Conservation (phyloP, 2,888 invertebrate species). For the Mesorhabditis spiculigera region DNA sequence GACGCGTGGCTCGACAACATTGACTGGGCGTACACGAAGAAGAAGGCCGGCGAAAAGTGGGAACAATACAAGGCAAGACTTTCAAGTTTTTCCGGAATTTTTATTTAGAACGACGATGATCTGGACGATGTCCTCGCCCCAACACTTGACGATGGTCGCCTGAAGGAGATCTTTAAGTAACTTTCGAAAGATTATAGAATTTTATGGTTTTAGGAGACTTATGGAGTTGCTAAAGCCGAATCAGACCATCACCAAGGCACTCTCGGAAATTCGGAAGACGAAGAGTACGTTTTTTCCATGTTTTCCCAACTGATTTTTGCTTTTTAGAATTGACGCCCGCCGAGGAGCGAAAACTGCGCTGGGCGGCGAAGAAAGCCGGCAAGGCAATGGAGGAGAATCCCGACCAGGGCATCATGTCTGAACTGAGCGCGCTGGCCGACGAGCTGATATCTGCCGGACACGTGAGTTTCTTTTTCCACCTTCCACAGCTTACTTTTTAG, state of each 20-base stretch:
- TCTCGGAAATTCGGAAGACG: conserved; percentile 43
- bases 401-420: conserved; percentile 30
- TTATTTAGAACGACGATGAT: conserved; percentile 20
- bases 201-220: conserved; percentile 7
- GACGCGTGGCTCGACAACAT: conserved; percentile 98
- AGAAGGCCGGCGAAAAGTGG: conserved; percentile 54
- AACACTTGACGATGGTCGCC: conserved; percentile 25
- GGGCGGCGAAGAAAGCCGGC: conserved; percentile 55
- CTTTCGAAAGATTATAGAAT: conserved; percentile 24
- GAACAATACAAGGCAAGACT: conserved; percentile 26
- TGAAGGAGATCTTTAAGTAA: conserved; percentile 31
- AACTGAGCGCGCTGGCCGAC: conserved; percentile 43
- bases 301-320: conserved; percentile 6
- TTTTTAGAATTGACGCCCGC: conserved; percentile 38
- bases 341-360: conserved; percentile 52
- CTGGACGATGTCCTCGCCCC: conserved; percentile 12
- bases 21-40: conserved; percentile 67
- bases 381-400: conserved; percentile 32
- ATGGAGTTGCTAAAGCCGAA: conserved; percentile 30
- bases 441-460: conserved; percentile 47
- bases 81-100: not conserved
- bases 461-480: conserved; percentile 21
- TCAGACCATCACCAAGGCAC: conserved; percentile 38
- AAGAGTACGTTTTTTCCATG: conserved; percentile 27
- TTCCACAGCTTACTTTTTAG: conserved; percentile 16